Evolutionary conservation across 2,888 invertebrate species (phyloP).

Genomic region (Timema podura): DNA sequence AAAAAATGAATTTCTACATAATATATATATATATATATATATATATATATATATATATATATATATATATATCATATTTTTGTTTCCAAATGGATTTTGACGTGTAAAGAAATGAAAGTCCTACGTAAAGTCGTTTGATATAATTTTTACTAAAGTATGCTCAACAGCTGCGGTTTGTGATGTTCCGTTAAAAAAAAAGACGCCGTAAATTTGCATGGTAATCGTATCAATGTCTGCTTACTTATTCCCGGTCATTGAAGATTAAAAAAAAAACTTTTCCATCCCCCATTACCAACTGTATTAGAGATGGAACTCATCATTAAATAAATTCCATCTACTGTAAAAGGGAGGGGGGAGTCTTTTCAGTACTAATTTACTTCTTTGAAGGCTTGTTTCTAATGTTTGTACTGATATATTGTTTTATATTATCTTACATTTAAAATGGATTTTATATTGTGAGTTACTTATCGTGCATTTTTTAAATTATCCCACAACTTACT

Average conservation of each 20-base stretch:
- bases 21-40: conserved; percentile 3
- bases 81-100: background rate
- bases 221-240: conserved; percentile 12
- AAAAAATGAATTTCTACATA: no score
- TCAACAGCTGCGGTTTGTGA: conserved; percentile 5
- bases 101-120: background rate
- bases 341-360: no score
- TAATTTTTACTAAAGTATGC: background rate
- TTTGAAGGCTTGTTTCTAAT: no score
- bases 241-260: background rate
- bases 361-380: no score
- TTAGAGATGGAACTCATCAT: conserved; percentile 7
- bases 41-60: conserved; percentile 1
- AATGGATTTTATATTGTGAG: no score
- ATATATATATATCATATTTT: background rate
- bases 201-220: conserved; percentile 13
- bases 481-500: no score
- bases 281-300: background rate
- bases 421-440: no score
- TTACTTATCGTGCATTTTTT: no score
- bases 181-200: background rate
- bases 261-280: background rate
- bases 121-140: background rate
- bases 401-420: no score
- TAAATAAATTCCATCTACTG: conserved; percentile 8